Percentiles rank a stretch among this genome's conserved stretches.
Conservation (phyloP, 2,113 vertebrate species). For the Phoenicopterus ruber region DNA sequence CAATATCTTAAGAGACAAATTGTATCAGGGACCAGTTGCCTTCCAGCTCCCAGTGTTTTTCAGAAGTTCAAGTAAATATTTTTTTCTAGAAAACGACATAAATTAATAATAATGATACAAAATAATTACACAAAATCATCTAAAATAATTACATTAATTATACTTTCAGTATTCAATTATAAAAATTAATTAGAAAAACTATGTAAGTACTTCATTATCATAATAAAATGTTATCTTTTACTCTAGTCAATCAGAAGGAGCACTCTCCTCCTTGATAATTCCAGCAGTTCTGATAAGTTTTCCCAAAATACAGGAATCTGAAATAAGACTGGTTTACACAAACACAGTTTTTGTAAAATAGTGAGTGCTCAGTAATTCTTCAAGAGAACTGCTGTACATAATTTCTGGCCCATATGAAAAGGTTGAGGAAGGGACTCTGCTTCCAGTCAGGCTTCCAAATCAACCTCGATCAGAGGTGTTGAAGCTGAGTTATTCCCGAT, state of each 20-base stretch:
- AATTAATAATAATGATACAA: background rate
- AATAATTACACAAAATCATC: background rate
- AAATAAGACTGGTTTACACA: background rate
- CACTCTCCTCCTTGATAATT: background rate
- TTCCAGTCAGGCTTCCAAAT: background rate
- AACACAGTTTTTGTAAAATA: background rate
- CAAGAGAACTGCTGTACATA: background rate
- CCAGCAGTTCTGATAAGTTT: background rate
- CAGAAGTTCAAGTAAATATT: background rate
- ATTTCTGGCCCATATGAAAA: background rate
- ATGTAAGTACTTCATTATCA: background rate
- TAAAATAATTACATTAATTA: slow-evolving; percentile 1
- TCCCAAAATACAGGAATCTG: background rate
- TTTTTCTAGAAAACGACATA: background rate
- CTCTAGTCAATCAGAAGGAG: background rate
- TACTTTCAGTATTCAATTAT: background rate
- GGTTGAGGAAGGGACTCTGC: background rate
- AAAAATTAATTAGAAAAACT: background rate
- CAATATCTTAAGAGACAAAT: background rate
- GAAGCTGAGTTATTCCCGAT: background rate
- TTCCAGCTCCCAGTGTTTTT: background rate
- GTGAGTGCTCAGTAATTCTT: background rate
- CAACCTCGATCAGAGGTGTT: background rate
- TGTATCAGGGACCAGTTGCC: background rate
- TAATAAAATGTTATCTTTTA: background rate